Conservation (phyloP, 1,140 invertebrate genomes). For the Drosophila lacertosa region DNA sequence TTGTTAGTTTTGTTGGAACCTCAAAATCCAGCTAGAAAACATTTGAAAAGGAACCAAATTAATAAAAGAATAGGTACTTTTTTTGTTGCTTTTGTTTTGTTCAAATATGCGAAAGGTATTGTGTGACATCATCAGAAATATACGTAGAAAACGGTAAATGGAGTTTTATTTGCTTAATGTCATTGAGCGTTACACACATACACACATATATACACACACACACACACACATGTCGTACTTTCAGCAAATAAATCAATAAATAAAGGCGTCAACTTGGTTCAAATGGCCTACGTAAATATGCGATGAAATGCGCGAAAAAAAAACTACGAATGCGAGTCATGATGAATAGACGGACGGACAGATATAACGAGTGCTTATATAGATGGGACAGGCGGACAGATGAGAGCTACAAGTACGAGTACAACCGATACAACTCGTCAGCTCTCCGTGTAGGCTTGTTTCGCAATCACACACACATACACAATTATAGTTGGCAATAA, state of each 20-base stretch:
- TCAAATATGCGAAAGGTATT: slow-evolving; percentile 18
- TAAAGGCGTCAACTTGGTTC: slow-evolving; percentile 78
- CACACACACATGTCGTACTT: slow-evolving; percentile 31
- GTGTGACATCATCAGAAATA: slow-evolving; percentile 68
- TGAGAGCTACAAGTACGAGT: slow-evolving; percentile 34
- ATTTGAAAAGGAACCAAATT: background rate
- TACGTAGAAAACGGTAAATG: slow-evolving; percentile 69
- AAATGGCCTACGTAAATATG: slow-evolving; percentile 79
- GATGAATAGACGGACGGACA: slow-evolving; percentile 19
- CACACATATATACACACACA: slow-evolving; percentile 23
- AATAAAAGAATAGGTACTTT: slow-evolving; percentile 1
- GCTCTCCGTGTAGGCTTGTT: slow-evolving; percentile 68
- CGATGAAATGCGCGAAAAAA: slow-evolving; percentile 72
- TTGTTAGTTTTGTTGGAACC: slow-evolving; percentile 33
- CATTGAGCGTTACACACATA: slow-evolving; percentile 57
- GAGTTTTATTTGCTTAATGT: slow-evolving; percentile 75
- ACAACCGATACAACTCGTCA: slow-evolving; percentile 45
- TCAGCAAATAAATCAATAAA: slow-evolving; percentile 78
- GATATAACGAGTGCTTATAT: slow-evolving; percentile 3
- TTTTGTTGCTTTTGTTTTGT: background rate
- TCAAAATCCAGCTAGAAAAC: slow-evolving; percentile 8
- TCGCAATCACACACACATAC: slow-evolving; percentile 55
- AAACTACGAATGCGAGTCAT: slow-evolving; percentile 38
- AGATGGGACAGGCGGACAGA: slow-evolving; percentile 22
- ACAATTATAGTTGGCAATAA: slow-evolving; percentile 63